Percentiles rank a stretch among this genome's conserved stretches.
These are phyloP conservation scores for Tillus elongatus DNA, from an alignment of 2,888 invertebrate species.

Conservation along the genomic window DNA sequence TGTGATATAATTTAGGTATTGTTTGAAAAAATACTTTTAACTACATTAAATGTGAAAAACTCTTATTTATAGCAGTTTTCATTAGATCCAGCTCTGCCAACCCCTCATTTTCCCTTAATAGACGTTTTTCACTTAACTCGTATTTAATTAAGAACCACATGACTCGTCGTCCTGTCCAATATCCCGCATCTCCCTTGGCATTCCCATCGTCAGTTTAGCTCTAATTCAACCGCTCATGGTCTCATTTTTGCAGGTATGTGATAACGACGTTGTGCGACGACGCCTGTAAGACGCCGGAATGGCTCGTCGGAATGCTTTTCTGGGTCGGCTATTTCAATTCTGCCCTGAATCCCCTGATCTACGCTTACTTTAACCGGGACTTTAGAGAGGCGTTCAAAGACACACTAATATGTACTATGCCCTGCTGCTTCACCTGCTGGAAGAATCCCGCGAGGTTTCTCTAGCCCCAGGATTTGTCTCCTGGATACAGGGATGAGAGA, in stretches of 20 bases:
- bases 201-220: no score
- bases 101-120: no score
- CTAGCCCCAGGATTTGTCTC: slow-evolving; percentile 37
- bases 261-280: slow-evolving; percentile 70
- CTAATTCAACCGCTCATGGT: no score
- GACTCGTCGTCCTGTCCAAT: no score
- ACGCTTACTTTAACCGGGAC: slow-evolving; percentile 93
- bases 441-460: slow-evolving; percentile 52
- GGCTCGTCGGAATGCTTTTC: slow-evolving; percentile 61
- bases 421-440: slow-evolving; percentile 70
- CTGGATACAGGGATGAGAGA: slow-evolving; percentile 34
- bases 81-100: no score
- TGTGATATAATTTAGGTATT: no score
- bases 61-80: no score
- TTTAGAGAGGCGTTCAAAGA: slow-evolving; percentile 94
- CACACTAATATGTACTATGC: slow-evolving; percentile 77
- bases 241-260: slow-evolving; percentile 68
- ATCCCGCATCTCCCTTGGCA: no score
- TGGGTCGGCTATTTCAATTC: slow-evolving; percentile 98
- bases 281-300: slow-evolving; percentile 54
- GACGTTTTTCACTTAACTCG: no score
- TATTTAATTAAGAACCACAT: no score
- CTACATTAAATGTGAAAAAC: no score
- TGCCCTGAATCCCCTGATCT: slow-evolving; percentile 88
- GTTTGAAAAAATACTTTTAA: no score